Evolutionary conservation across 2,113 vertebrate genomes (phyloP).

Genomic region (Podocnemis expansa): DNA sequence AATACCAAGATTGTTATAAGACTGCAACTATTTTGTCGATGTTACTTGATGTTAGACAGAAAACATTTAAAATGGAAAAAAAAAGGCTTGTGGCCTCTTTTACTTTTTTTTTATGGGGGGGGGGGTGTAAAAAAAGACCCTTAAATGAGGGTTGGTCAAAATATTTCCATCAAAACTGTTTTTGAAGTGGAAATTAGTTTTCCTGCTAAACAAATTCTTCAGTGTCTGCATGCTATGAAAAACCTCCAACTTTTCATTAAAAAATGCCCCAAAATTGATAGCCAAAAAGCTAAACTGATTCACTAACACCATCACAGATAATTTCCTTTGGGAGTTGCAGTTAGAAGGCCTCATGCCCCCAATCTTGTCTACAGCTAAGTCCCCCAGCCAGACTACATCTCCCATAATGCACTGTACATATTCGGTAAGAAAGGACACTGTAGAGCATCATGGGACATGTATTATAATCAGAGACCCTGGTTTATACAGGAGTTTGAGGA

Average conservation of each 20-base stretch:
- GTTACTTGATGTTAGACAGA: not conserved
- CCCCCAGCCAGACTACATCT: not conserved
- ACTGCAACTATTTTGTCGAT: not conserved
- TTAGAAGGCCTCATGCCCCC: not conserved
- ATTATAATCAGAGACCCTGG: not conserved
- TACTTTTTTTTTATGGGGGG: not conserved
- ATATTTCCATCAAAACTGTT: not conserved
- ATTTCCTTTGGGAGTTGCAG: not conserved
- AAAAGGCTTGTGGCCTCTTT: not conserved
- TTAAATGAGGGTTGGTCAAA: not conserved
- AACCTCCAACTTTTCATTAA: not conserved
- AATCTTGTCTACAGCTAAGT: not conserved
- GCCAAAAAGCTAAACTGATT: not conserved
- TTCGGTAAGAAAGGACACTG: not conserved
- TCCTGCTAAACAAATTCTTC: not conserved
- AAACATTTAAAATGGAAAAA: not conserved
- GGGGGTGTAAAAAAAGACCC: not conserved
- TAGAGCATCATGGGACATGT: not conserved
- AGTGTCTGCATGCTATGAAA: not conserved
- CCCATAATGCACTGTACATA: not conserved
- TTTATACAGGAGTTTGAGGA: not conserved
- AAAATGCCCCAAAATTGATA: not conserved
- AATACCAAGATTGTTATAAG: not conserved
- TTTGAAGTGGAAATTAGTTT: not conserved
- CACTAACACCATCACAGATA: not conserved